phyloP scores from a whole-genome alignment of 2,888 invertebrate genomes.

The Gandaritis pyraliata region DNA sequence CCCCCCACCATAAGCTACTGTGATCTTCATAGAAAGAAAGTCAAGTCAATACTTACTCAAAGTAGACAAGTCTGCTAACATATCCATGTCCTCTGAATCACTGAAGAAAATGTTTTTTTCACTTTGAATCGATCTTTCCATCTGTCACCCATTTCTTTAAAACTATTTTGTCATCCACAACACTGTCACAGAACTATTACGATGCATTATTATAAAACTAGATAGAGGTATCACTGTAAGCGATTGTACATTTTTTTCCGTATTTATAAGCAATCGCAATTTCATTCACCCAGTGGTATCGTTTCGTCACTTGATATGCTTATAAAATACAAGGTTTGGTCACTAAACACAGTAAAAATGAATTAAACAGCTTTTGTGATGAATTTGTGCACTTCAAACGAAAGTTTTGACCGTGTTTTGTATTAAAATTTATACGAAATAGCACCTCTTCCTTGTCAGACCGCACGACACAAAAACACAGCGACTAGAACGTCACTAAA shows the following conservation, averaged over 20 bases:
- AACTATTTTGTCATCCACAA: slow-evolving; percentile 55
- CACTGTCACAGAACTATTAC: slow-evolving; percentile 33
- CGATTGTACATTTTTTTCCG: slow-evolving; percentile 65
- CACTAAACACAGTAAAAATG: slow-evolving; percentile 34
- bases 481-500: slow-evolving; percentile 68
- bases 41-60: slow-evolving; percentile 73
- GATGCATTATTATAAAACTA: slow-evolving; percentile 50
- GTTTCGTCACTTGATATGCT: slow-evolving; percentile 37
- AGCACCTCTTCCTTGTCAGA: slow-evolving; percentile 45
- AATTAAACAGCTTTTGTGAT: slow-evolving; percentile 1
- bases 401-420: slow-evolving; percentile 32
- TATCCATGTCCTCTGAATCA: slow-evolving; percentile 70
- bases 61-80: slow-evolving; percentile 70
- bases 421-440: slow-evolving; percentile 36
- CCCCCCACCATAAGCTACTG: slow-evolving; percentile 20
- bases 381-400: slow-evolving; percentile 16
- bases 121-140: slow-evolving; percentile 76
- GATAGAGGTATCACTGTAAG: slow-evolving; percentile 51
- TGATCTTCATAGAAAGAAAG: slow-evolving; percentile 38
- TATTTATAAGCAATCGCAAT: slow-evolving; percentile 60
- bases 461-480: slow-evolving; percentile 73
- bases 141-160: slow-evolving; percentile 79
- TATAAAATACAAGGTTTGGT: slow-evolving; percentile 35
- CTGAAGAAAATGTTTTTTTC: slow-evolving; percentile 66
- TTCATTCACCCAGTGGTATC: slow-evolving; percentile 51